phyloP scores from a whole-genome alignment of 2,797 vertebrate genomes.

The Clarias pachynema region DNA sequence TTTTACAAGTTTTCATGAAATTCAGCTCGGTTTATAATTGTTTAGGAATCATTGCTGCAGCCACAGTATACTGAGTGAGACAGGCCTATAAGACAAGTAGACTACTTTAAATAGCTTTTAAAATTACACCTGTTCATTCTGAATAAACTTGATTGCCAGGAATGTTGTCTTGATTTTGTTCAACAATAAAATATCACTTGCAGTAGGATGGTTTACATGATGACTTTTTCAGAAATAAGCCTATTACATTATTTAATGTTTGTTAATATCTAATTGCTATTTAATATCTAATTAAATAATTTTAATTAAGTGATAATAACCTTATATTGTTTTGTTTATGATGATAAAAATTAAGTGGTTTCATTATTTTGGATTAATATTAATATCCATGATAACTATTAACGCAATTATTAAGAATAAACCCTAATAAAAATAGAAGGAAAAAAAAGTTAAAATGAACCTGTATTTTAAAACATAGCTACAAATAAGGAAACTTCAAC shows the following conservation, averaged over 20 bases:
- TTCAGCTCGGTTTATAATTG: neutral
- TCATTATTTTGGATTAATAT: neutral
- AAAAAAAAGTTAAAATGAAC: neutral
- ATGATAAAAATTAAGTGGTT: neutral
- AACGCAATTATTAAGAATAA: neutral
- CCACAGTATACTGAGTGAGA: neutral
- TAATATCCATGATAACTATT: neutral
- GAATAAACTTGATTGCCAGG: neutral
- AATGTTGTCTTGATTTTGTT: neutral
- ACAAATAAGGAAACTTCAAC: neutral
- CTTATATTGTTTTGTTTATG: neutral
- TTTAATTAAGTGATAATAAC: neutral
- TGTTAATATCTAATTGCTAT: neutral
- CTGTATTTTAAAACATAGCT: neutral
- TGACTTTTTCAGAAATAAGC: neutral
- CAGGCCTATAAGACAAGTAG: neutral
- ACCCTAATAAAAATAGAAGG: neutral
- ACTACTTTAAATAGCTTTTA: neutral
- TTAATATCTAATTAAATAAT: too few relatives aligned
- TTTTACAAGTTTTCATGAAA: neutral
- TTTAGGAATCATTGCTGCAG: neutral
- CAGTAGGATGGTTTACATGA: neutral
- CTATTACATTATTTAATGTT: neutral
- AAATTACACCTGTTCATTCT: neutral
- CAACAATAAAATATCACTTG: neutral